Evolutionary conservation across 2,113 vertebrate species (phyloP), one percentile per base, ranked within the genome.

Genomic region (Canis aureus): DNA sequence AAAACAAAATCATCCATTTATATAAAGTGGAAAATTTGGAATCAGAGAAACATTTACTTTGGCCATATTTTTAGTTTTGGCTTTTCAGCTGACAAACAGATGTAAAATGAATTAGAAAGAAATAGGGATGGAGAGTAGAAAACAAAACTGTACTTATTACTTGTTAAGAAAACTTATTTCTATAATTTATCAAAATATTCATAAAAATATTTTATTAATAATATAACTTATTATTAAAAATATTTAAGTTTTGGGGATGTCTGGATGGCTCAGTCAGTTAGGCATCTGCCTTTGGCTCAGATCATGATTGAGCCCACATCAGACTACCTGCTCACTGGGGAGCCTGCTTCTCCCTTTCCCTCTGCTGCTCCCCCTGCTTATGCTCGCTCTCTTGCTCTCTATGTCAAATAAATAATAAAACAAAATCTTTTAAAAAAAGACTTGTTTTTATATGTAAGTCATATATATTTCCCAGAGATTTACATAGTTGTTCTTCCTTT

Each of bases 1-100:
- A 97, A 98, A 98, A 97, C 16, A 98, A 89, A 98, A 96, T 67
- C 5, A 35, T 62, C 55, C 25, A 62, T 53, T 38, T 92, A 84
- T 92, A 84, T 53, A 90, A 86, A 87, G 43, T 29, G 9, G 25
- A 90, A 93, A 67, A 76, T 89, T 43, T 79, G 51, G 43, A 25
- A 89, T 89, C 11, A 79, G 22, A 86, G 51, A 85, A 88, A 94
- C 5, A 96, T 79, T 81, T 76, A 95, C 22, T 84, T 2, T 82
- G 86, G 64, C 69, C 22, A 49, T 51, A 90, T 88, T 93, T 96
- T 86, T 74, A 96, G 91, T n/a, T 81, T 73, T 90, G 43, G 8
- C 25, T 88, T 97, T 92, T 91, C 51, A 83, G 67, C 25, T 93
- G 22, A 87, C 22, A 97, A 66, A 89, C 3, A 91, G 88, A 96